Evolutionary conservation across 1,140 invertebrate species (phyloP), one percentile per base, ranked within the genome.

Genomic region (Scaptomyza pallida): DNA sequence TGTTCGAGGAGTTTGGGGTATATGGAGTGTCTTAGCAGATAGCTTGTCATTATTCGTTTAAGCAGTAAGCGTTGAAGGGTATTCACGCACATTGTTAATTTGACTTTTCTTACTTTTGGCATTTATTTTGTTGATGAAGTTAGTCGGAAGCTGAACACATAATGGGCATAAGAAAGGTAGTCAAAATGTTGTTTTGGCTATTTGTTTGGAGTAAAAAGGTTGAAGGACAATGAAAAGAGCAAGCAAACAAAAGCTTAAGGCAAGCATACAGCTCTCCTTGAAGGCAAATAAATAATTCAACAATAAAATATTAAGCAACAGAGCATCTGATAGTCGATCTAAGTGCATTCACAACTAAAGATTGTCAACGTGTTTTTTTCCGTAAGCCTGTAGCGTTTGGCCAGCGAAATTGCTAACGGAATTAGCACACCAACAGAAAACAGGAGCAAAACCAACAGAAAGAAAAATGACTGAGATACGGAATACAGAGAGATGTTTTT

Each of bases 381-480:
- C 60, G 56, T 65, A 56, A 51, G 51, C 43, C 21, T 67, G 54
- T 60, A 55, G 44, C 37, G 56, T 57, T n/a, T 70, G 48, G 60
- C 65, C 72, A 88, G 51, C 68, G 75, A 57, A 86, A 88, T 86
- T 81, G 81, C 78, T 81, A 86, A 86, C 77, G 82, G 82, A 81
- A 86, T 86, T 86, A 86, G 81, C 74, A 68, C 77, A 86, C 56
- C 81, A 81, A 68, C 72, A 80, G 70, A 55, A 65, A 37, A 37
- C 33, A 37, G 16, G 17, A 43, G 12, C 40, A 68, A n/a, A 35
- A 59, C 3, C 40, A 52, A 17, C 40, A 60, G 37, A 35, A n/a
- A 40, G 19, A 67, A 65, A 30, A 6, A 52, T 52, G 44, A 41
- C 41, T 70, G 52, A 52, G 63, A 41, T 26, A 62, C 55, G 37